These are phyloP conservation scores for Castor canadensis DNA, from an alignment of 2,113 vertebrate species.

Conservation along the genomic window DNA sequence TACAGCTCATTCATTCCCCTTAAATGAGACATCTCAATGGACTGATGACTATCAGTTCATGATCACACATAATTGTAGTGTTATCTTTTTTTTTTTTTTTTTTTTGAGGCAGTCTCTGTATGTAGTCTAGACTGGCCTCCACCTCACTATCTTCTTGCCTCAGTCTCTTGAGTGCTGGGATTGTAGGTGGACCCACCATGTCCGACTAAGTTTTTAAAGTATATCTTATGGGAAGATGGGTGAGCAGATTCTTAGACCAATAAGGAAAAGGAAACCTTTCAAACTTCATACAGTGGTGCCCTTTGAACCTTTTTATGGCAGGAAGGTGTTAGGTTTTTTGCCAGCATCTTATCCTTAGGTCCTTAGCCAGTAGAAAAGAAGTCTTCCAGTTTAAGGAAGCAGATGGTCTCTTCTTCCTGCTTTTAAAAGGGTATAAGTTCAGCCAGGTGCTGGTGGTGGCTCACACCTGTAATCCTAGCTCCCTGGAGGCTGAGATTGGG, in stretches of 20 bases:
- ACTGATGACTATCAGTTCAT: background rate
- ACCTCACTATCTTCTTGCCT: background rate
- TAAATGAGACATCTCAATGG: background rate
- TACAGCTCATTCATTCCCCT: background rate
- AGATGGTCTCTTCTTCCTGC: background rate
- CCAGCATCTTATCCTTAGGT: background rate
- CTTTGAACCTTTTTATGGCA: constrained; percentile 62
- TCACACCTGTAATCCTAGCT: too few species aligned
- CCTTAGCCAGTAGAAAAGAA: background rate
- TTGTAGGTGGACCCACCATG: background rate
- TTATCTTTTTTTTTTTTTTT: background rate
- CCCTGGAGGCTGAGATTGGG: too few species aligned
- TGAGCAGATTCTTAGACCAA: background rate
- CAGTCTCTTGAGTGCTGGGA: background rate
- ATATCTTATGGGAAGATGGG: background rate
- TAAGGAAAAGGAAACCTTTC: constrained; percentile 3
- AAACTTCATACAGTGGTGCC: background rate
- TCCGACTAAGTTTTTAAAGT: background rate
- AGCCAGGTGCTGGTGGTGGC: too few species aligned
- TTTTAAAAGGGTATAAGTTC: background rate
- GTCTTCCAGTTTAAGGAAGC: background rate
- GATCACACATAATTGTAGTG: background rate
- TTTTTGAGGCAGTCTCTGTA: too few species aligned
- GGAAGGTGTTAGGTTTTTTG: background rate
- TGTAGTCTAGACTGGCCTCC: background rate